Percentiles rank a stretch among this genome's conserved stretches.
Evolutionary conservation across 2,888 invertebrate species (phyloP).

Genomic region (Suillia variegata): DNA sequence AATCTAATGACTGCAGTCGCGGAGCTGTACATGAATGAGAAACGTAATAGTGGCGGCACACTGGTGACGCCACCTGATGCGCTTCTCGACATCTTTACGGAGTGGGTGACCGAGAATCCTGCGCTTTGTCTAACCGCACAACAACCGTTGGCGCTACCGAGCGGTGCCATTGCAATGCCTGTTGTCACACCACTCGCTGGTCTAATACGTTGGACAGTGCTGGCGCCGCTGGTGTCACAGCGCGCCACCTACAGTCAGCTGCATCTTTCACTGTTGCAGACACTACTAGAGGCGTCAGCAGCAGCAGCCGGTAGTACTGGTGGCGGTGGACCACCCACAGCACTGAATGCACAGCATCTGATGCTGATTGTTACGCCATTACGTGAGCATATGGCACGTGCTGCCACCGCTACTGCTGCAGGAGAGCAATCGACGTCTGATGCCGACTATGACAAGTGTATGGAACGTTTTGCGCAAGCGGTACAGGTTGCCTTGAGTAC

Average conservation of each 20-base stretch:
- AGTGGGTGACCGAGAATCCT: slow-evolving; percentile 73
- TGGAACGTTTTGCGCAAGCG: slow-evolving; percentile 83
- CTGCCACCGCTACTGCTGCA: neutral
- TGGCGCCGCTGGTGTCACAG: slow-evolving; percentile 68
- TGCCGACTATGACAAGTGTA: slow-evolving; percentile 64
- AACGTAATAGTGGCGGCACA: slow-evolving; percentile 54
- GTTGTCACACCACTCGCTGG: slow-evolving; percentile 82
- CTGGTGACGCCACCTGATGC: slow-evolving; percentile 70
- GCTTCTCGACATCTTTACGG: slow-evolving; percentile 71
- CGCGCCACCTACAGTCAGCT: slow-evolving; percentile 66
- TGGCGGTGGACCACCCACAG: slow-evolving; percentile 64
- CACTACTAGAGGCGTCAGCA: slow-evolving; percentile 65
- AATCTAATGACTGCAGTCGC: slow-evolving; percentile 86
- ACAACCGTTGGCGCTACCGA: slow-evolving; percentile 71
- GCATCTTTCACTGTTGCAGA: slow-evolving; percentile 71
- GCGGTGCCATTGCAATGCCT: slow-evolving; percentile 83
- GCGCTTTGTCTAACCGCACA: slow-evolving; percentile 72
- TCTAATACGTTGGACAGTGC: slow-evolving; percentile 76
- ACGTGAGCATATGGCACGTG: slow-evolving; percentile 54
- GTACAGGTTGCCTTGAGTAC: slow-evolving; percentile 80
- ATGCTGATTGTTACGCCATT: slow-evolving; percentile 63
- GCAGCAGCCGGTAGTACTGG: too few species aligned
- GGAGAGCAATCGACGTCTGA: slow-evolving; percentile 45
- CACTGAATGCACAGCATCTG: slow-evolving; percentile 70
- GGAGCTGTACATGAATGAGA: slow-evolving; percentile 71